Evolutionary conservation across 2,797 vertebrate genomes (phyloP).

Genomic region (Leucoraja ocellata): DNA sequence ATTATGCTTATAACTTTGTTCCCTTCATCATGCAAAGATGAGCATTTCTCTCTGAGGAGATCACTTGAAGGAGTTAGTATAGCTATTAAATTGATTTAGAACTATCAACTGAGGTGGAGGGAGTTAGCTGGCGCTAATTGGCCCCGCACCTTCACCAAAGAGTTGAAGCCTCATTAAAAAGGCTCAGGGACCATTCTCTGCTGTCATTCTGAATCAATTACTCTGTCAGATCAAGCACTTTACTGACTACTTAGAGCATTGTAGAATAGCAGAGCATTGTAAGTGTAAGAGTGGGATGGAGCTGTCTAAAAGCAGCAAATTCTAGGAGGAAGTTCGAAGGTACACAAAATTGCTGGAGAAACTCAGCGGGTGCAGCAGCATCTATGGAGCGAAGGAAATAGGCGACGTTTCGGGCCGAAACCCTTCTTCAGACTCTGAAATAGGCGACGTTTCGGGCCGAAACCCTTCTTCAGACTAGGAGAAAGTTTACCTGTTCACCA

Average conservation of each 20-base stretch:
- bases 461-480: too few species aligned
- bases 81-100: conserved; percentile 3
- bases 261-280: neutral
- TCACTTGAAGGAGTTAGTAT: neutral
- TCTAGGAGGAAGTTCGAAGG: too few species aligned
- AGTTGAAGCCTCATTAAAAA: conserved; percentile 20
- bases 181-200: neutral
- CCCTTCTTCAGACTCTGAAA: too few species aligned
- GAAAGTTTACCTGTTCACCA: neutral
- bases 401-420: too few species aligned
- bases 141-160: neutral
- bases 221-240: neutral
- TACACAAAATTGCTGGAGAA: too few species aligned
- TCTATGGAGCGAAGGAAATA: too few species aligned
- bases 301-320: neutral
- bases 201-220: conserved; percentile 22
- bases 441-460: too few species aligned
- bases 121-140: conserved; percentile 10
- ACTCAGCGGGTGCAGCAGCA: too few species aligned
- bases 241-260: neutral
- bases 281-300: neutral
- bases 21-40: neutral
- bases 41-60: neutral
- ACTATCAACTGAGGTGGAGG: neutral
- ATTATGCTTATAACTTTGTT: neutral